These are phyloP conservation scores for Neogobius melanostomus DNA, from an alignment of 2,113 vertebrate species.

Conservation along the genomic window DNA sequence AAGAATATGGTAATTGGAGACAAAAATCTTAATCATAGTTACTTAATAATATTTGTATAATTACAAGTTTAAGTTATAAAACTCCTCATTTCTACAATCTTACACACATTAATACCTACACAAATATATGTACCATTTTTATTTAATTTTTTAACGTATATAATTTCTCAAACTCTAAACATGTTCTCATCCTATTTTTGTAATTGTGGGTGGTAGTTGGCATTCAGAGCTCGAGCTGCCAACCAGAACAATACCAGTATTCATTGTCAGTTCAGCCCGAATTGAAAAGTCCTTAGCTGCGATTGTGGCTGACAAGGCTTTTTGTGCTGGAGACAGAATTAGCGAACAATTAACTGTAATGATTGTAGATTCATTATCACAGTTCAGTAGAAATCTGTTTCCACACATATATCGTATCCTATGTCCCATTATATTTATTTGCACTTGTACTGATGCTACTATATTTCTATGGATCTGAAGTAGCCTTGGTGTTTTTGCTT, in stretches of 20 bases:
- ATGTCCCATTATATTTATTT: not conserved
- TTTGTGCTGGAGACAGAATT: not conserved
- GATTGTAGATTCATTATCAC: not conserved
- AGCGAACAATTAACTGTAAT: not conserved
- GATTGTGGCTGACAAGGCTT: not conserved
- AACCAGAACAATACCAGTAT: not conserved
- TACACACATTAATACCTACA: no score
- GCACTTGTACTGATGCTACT: not conserved
- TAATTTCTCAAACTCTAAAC: not conserved
- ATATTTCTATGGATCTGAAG: not conserved
- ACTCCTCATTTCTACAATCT: no score
- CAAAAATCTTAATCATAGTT: not conserved
- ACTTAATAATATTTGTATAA: no score
- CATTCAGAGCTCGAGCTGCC: not conserved
- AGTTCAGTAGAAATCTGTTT: not conserved
- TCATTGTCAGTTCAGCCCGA: no score
- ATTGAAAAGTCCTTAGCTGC: no score
- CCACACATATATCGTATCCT: not conserved
- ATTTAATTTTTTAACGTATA: not conserved
- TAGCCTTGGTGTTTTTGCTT: slow-evolving; percentile 16
- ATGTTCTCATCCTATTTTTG: not conserved
- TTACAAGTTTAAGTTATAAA: no score
- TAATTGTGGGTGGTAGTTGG: not conserved
- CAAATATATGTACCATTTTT: not conserved
- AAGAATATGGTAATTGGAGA: slow-evolving; percentile 34